phyloP scores from a whole-genome alignment of 2,797 vertebrate species.

The Pelobates cultripes region DNA sequence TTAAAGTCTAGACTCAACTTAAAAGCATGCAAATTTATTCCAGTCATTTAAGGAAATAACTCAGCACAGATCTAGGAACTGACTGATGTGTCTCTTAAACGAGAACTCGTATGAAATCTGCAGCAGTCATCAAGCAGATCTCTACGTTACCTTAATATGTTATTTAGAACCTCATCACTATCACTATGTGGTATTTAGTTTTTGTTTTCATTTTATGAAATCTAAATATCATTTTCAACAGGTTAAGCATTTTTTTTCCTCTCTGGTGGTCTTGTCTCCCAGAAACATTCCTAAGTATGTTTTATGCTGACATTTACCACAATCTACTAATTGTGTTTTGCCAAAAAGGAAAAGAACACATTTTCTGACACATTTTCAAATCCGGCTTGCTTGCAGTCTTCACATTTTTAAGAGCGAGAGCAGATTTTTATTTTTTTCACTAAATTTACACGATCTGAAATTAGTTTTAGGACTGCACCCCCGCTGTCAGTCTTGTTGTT shows the following conservation, averaged over 20 bases:
- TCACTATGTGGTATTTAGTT: constrained; percentile 61
- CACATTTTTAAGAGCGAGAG: constrained; percentile 68
- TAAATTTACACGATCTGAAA: background rate
- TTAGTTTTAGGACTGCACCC: background rate
- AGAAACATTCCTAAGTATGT: constrained; percentile 77
- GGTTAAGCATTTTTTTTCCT: constrained; percentile 76
- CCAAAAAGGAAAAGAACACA: constrained; percentile 73
- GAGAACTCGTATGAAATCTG: constrained; percentile 81
- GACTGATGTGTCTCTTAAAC: constrained; percentile 75
- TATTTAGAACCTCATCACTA: constrained; percentile 73
- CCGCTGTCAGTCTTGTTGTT: background rate
- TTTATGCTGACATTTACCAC: constrained; percentile 80
- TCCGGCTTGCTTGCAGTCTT: constrained; percentile 69
- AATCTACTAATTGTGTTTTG: constrained; percentile 77
- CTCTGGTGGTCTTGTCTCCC: constrained; percentile 75
- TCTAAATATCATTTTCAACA: constrained; percentile 76
- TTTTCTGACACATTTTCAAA: constrained; percentile 75
- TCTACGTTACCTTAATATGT: constrained; percentile 73
- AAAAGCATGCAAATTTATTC: constrained; percentile 90
- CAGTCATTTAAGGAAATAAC: constrained; percentile 79
- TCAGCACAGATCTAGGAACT: constrained; percentile 72
- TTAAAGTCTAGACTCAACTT: constrained; percentile 99
- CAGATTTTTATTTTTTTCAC: constrained; percentile 58
- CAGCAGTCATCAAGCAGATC: constrained; percentile 75
- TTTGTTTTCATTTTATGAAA: constrained; percentile 73